A percentile compares a stretch with the other conserved stretches of the same genome.
These are phyloP conservation scores for Lasiommata megera DNA, from an alignment of 2,888 invertebrate genomes.

Conservation along the genomic window DNA sequence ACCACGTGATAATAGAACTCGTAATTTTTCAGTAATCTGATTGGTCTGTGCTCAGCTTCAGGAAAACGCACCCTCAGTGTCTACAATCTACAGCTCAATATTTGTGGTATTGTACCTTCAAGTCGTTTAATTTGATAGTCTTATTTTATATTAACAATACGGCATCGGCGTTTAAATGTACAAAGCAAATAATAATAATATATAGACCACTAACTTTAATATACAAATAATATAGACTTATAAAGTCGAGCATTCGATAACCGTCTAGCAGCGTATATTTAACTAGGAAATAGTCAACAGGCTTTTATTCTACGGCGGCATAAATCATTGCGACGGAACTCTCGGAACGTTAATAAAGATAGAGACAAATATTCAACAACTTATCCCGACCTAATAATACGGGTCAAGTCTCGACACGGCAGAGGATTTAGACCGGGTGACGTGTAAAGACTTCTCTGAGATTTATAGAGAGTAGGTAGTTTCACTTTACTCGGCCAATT, in stretches of 20 bases:
- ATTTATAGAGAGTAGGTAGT: too few relatives aligned
- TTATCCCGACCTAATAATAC: too few relatives aligned
- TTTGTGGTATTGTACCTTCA: neutral
- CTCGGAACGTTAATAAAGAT: neutral
- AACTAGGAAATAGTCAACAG: constrained; percentile 19
- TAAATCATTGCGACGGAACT: constrained; percentile 17
- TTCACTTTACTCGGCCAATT: too few relatives aligned
- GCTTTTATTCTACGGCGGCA: constrained; percentile 30
- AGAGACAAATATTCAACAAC: neutral
- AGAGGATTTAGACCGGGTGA: neutral
- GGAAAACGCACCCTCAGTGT: neutral
- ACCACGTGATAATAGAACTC: neutral
- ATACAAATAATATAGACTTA: constrained; percentile 23
- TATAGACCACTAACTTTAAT: constrained; percentile 13
- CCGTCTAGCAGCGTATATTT: constrained; percentile 12
- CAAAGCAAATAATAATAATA: constrained; percentile 23
- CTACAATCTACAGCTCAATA: constrained; percentile 2
- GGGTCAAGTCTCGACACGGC: too few relatives aligned
- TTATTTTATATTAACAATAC: constrained; percentile 10
- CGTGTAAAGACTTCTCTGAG: neutral
- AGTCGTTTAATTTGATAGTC: constrained; percentile 4
- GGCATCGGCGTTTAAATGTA: constrained; percentile 24
- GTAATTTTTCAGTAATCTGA: neutral
- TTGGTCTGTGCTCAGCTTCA: neutral
- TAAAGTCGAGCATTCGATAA: constrained; percentile 20